These are phyloP conservation scores for Tenthredo distinguenda DNA, from an alignment of 2,888 invertebrate genomes.

Conservation along the genomic window DNA sequence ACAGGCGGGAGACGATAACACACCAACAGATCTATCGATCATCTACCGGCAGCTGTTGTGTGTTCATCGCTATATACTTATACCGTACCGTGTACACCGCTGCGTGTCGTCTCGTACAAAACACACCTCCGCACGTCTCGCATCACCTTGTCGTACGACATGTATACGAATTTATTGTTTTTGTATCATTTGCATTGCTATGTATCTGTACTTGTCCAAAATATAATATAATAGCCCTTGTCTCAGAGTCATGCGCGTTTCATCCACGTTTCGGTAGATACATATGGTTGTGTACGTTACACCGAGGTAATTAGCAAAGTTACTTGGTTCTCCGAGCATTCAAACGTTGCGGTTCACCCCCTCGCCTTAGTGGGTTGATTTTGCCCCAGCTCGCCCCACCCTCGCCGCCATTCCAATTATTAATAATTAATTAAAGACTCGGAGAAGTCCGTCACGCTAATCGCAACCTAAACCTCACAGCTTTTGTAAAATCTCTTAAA, in stretches of 20 bases:
- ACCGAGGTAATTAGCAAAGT: slow-evolving; percentile 48
- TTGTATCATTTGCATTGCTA: not conserved
- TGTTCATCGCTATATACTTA: slow-evolving; percentile 36
- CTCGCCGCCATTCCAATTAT: slow-evolving; percentile 38
- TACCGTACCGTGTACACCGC: not conserved
- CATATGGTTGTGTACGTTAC: slow-evolving; percentile 11
- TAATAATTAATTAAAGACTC: slow-evolving; percentile 47
- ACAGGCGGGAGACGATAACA: slow-evolving; percentile 69
- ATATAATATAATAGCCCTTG: not conserved
- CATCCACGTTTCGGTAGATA: not conserved
- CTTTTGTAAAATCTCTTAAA: slow-evolving; percentile 21
- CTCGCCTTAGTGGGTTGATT: not conserved
- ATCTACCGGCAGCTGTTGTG: slow-evolving; percentile 64
- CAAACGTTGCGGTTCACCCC: slow-evolving; percentile 43
- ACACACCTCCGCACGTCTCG: not conserved
- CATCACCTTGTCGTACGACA: not conserved
- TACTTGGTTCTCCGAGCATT: slow-evolving; percentile 49
- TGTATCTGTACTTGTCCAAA: not conserved
- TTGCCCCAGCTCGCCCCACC: not conserved
- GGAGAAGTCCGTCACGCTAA: slow-evolving; percentile 42
- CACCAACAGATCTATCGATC: slow-evolving; percentile 71
- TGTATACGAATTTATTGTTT: not conserved
- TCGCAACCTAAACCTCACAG: slow-evolving; percentile 22
- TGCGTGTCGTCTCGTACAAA: not conserved
- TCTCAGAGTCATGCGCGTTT: not conserved